Evolutionary conservation across 2,888 invertebrate genomes (phyloP), one percentile per base, ranked within the genome.

Genomic region (Chirona hameri): DNA sequence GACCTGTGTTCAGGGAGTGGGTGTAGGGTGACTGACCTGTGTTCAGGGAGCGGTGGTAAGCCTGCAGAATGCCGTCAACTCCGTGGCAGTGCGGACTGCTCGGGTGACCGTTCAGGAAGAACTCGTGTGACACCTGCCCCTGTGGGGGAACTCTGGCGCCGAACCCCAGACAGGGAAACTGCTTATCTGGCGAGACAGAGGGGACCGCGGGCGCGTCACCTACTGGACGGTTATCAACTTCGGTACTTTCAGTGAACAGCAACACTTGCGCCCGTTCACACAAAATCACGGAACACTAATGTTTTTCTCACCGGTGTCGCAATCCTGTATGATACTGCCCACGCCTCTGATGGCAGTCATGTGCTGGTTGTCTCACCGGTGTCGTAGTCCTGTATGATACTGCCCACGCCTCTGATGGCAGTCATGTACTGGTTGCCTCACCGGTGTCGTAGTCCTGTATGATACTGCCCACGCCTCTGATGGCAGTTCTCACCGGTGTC

Each of bases 111-210:
- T 86, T 86, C 0, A 89, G 85, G 79, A 86, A 86, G 84, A 89
- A 89, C 84, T 90, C 89, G 85, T 91, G 90, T 18, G 89, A 89
- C 0, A 90, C 89, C 39, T 84, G 84, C 14, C 88, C 89, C 83
- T 89, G 87, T 2, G 90, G 90, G n/a, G 90, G 90, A 81, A 90
- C 86, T 84, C 89, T 88, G 0, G 89, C 89, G 14, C 89, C 89
- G 85, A 89, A 89, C 9, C 89, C 89, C 76, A 89, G 86, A 29
- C 88, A 88, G 5, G 89, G 89, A 85, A 89, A 89, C 85, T 87
- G 87, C 86, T 91, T 91, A 82, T 85, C 85, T 83, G 83, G 21
- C 82, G 85, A 79, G 57, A 52, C 79, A 52, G 39, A 55, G 57
- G 15, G 29, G 10, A 52, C 12, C 5, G 52, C 39, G 39, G 39